A percentile compares a stretch with the other conserved stretches of the same genome.
phyloP scores from a whole-genome alignment of 2,797 vertebrate genomes.

The Graptemys geographica region DNA sequence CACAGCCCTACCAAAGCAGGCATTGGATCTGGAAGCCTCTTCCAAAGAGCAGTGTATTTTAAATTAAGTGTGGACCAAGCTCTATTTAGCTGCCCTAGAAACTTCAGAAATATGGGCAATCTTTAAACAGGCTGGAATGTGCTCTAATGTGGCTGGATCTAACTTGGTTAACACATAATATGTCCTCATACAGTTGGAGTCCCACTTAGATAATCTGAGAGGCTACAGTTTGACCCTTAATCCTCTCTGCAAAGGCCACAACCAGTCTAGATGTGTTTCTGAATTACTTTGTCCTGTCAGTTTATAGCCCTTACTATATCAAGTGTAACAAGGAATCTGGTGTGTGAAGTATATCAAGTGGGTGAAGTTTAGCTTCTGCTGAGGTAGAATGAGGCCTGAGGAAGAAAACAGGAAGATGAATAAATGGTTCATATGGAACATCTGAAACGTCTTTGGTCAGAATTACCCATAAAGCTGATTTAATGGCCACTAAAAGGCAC shows the following conservation, averaged over 20 bases:
- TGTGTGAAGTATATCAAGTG: not conserved
- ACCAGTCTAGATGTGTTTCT: not conserved
- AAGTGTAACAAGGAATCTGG: not conserved
- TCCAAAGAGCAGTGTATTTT: not conserved
- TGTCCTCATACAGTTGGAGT: not conserved
- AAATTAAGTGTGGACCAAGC: not conserved
- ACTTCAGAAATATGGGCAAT: not conserved
- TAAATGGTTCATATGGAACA: not conserved
- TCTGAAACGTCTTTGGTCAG: not conserved
- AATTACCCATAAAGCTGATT: no score
- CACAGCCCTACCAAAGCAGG: not conserved
- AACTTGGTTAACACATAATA: not conserved
- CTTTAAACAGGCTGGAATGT: not conserved
- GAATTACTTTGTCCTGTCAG: not conserved
- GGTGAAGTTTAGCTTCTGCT: not conserved
- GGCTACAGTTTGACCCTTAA: not conserved
- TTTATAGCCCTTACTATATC: not conserved
- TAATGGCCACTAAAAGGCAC: no score
- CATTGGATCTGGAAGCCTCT: not conserved
- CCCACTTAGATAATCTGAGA: not conserved
- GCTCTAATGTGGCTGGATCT: not conserved
- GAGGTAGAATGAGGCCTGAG: not conserved
- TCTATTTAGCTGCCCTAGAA: not conserved
- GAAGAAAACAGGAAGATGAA: not conserved
- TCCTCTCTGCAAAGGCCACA: not conserved